A percentile compares a stretch with the other conserved stretches of the same genome.
Conservation (phyloP, 2,888 invertebrate genomes). For the Hybos culiciformis region DNA sequence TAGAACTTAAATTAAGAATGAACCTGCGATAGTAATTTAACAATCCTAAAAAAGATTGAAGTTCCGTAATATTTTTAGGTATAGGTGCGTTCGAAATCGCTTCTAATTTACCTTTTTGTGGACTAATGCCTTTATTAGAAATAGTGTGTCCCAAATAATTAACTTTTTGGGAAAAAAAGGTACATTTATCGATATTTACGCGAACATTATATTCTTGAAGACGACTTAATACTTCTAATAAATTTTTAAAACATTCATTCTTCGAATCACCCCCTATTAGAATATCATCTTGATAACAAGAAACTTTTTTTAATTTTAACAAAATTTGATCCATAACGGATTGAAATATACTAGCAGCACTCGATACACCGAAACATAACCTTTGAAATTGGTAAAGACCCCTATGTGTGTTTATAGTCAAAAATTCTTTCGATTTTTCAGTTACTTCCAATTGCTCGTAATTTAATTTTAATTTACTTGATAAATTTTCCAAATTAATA, state of each 20-base stretch:
- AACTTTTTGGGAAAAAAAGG: slow-evolving; percentile 1
- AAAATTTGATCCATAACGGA: neutral
- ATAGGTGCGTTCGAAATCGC: slow-evolving; percentile 12
- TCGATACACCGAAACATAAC: slow-evolving; percentile 5
- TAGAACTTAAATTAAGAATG: slow-evolving; percentile 11
- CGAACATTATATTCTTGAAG: slow-evolving; percentile 11
- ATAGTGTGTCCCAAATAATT: slow-evolving; percentile 11
- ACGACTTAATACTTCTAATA: slow-evolving; percentile 10
- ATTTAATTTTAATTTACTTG: slow-evolving; percentile 3
- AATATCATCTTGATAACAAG: slow-evolving; percentile 11
- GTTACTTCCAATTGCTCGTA: slow-evolving; percentile 13
- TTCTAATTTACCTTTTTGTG: slow-evolving; percentile 9
- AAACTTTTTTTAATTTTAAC: neutral
- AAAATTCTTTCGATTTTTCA: slow-evolving; percentile 12
- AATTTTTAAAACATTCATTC: slow-evolving; percentile 9
- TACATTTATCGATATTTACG: slow-evolving; percentile 13
- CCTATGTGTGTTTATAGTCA: slow-evolving; percentile 16
- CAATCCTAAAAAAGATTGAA: no score
- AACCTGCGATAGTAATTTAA: slow-evolving; percentile 10
- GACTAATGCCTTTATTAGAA: slow-evolving; percentile 6
- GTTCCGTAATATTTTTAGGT: slow-evolving; percentile 11
- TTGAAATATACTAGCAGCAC: slow-evolving; percentile 3
- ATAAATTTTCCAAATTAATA: no score
- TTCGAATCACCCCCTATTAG: slow-evolving; percentile 14
- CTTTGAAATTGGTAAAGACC: slow-evolving; percentile 1